phyloP scores from a whole-genome alignment of 2,888 invertebrate species.

The Athripsodes cinereus region DNA sequence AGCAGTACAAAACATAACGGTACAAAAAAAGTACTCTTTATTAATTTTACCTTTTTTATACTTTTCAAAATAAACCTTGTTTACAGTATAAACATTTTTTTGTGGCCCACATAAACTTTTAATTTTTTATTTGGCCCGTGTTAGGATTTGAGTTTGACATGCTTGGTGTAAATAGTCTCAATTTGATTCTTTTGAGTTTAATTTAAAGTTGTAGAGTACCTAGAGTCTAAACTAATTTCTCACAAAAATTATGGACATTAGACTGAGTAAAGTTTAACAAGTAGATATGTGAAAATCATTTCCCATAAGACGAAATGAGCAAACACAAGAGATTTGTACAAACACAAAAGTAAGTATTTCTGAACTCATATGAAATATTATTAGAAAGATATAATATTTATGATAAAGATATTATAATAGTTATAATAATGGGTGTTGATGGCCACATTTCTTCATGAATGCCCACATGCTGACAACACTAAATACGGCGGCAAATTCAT shows the following conservation, averaged over 20 bases:
- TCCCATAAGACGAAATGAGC: constrained; percentile 12
- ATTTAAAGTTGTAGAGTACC: too few relatives aligned
- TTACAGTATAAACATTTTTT: too few relatives aligned
- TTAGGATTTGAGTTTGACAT: too few relatives aligned
- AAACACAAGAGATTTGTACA: constrained; percentile 7
- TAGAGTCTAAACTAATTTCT: too few relatives aligned
- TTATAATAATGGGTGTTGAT: constrained; percentile 19
- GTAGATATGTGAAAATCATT: constrained; percentile 5
- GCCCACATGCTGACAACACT: constrained; percentile 7
- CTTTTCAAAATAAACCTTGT: too few relatives aligned
- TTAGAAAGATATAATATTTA: neutral
- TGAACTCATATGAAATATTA: neutral
- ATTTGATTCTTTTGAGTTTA: too few relatives aligned
- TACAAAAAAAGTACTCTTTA: too few relatives aligned
- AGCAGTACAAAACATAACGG: too few relatives aligned
- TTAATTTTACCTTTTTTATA: too few relatives aligned
- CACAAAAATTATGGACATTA: neutral
- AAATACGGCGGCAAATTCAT: constrained; percentile 6
- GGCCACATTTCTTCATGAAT: constrained; percentile 1
- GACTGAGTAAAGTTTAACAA: neutral
- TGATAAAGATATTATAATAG: constrained; percentile 10
- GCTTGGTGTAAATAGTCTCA: too few relatives aligned
- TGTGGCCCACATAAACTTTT: too few relatives aligned
- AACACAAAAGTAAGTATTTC: constrained; percentile 5
- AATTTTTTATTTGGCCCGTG: too few relatives aligned